Evolutionary conservation across 2,797 vertebrate species (phyloP).

Genomic region (Xiphophorus birchmanni): DNA sequence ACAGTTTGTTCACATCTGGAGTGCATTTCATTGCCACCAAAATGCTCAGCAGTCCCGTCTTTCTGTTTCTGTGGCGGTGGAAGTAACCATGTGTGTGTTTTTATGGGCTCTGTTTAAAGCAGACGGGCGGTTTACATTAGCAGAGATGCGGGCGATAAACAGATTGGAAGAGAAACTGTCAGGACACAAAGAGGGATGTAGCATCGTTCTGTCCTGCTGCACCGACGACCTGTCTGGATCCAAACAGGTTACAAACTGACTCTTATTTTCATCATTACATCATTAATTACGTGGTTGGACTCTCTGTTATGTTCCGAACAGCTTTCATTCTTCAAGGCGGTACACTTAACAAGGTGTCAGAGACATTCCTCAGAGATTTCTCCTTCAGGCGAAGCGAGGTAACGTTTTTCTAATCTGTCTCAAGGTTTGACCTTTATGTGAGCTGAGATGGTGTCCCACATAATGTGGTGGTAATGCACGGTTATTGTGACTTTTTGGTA

Average conservation of each 20-base stretch:
- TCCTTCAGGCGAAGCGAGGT: not conserved
- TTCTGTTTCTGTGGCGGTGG: slow-evolving; percentile 37
- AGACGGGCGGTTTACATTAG: slow-evolving; percentile 74
- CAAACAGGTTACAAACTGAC: not conserved
- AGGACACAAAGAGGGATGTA: slow-evolving; percentile 9
- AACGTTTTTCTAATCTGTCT: not conserved
- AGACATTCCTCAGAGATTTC: not conserved
- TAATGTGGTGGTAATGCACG: not conserved
- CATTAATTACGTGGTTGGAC: not conserved
- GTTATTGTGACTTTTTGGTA: not conserved
- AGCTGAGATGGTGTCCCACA: not conserved
- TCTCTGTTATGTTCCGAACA: not conserved
- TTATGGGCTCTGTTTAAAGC: slow-evolving; percentile 71
- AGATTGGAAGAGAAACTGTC: slow-evolving; percentile 42
- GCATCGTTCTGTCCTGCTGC: not conserved
- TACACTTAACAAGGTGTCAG: not conserved
- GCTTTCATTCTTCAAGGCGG: not conserved
- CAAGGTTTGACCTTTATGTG: not conserved
- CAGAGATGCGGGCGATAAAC: slow-evolving; percentile 63
- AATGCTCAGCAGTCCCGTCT: slow-evolving; percentile 42
- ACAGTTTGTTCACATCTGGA: slow-evolving; percentile 82
- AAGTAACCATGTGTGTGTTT: slow-evolving; percentile 48
- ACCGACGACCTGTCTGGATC: not conserved
- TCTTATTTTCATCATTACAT: not conserved
- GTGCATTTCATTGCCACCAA: slow-evolving; percentile 71